phyloP scores from a whole-genome alignment of 37 sponge, comb jelly and placozoan species.

The Eunapius fragilis region DNA sequence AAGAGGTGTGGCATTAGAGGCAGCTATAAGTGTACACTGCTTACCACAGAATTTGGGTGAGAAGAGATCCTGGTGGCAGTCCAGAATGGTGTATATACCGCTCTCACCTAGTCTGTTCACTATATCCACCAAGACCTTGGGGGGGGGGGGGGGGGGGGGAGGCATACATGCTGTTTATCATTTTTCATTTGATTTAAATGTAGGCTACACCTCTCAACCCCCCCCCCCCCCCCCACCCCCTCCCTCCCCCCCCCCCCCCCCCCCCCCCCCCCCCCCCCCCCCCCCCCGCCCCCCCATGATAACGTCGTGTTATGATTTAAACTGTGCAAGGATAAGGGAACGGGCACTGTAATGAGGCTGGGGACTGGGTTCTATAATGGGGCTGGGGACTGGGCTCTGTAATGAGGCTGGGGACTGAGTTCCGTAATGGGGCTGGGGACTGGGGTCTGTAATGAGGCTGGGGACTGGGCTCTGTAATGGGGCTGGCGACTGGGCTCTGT shows the following conservation, averaged over 20 bases:
- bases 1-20: no score
- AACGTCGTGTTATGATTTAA: no score
- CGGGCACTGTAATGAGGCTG: no score
- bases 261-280: no score
- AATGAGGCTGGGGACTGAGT: neutral
- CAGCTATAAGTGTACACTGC: neutral
- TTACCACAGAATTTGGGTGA: conserved; percentile 85
- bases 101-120: conserved; percentile 54
- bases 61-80: conserved; percentile 80
- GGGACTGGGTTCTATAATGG: neutral
- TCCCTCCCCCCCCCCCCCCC: no score
- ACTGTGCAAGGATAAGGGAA: no score
- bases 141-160: neutral
- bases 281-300: no score
- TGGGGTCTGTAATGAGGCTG: no score
- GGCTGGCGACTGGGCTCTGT: no score
- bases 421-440: neutral
- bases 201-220: no score
- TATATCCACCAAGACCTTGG: conserved; percentile 56
- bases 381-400: neutral
- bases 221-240: no score
- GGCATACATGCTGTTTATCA: neutral
- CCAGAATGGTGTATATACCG: conserved; percentile 78
- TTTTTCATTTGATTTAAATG: no score
- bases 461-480: neutral